phyloP scores from a whole-genome alignment of 1,140 invertebrate species.

The honey bee (Apis mellifera) region DNA sequence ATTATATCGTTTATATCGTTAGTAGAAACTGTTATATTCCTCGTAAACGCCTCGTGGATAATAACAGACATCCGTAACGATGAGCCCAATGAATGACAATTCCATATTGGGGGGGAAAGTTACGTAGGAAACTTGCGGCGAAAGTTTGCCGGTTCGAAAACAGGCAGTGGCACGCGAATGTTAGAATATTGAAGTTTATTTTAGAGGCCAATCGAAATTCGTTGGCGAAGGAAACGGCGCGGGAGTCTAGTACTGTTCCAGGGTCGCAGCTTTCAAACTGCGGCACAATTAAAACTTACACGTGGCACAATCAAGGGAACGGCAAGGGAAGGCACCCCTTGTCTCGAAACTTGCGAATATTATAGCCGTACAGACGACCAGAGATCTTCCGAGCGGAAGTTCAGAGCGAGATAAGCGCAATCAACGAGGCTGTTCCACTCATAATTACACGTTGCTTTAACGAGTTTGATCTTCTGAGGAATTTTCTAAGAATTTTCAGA shows the following conservation, averaged over 20 bases:
- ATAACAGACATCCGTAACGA: not conserved
- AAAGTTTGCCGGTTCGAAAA: not conserved
- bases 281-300: slow-evolving; percentile 46
- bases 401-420: slow-evolving; percentile 21
- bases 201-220: slow-evolving; percentile 24
- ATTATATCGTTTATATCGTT: not conserved
- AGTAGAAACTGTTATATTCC: not conserved
- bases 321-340: not conserved
- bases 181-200: slow-evolving; percentile 34
- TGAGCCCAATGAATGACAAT: not conserved
- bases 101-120: not conserved
- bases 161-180: not conserved
- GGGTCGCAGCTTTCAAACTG: slow-evolving; percentile 23
- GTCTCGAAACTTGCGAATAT: slow-evolving; percentile 36
- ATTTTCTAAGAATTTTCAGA: not conserved
- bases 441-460: slow-evolving; percentile 16
- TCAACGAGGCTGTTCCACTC: slow-evolving; percentile 14
- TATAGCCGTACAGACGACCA: not conserved
- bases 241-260: not conserved
- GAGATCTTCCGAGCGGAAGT: not conserved
- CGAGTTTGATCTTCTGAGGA: not conserved
- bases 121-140: not conserved
- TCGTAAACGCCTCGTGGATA: not conserved
- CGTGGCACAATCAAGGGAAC: slow-evolving; percentile 21
- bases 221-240: not conserved